Evolutionary conservation across 2,888 invertebrate species (phyloP), one percentile per base, ranked within the genome.

Genomic region (Drosophila mimica): DNA sequence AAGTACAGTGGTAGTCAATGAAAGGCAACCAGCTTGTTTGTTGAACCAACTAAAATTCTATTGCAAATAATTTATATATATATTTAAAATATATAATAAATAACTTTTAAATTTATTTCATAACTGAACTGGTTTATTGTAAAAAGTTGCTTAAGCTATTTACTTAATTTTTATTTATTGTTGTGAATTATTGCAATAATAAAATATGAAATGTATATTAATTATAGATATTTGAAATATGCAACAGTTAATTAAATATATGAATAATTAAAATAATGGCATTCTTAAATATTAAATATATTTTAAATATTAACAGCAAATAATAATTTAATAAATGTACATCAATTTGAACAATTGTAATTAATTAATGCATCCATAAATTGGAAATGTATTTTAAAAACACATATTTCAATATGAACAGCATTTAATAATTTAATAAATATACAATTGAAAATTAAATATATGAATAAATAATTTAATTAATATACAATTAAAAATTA

Each of bases 1-100:
- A 25, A 4, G 59, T 15, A 86, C 83, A 51, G 48, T 83, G 86
- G 71, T 59, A 54, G 33, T 61, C 51, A 74, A 63, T 66, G 48
- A 7, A 13, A 38, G 7, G 25, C 46, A 25, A 25, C 4, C 25
- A 8, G 46, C 15, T 46, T 25, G 15, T 4, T 25, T 25, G 46
- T 25, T 25, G 7, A 7, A 25, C 20, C 2, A 15, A 25, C 46
- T 15, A 15, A n/a, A 20, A 25, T 15, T 46, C 25, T 15, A 15
- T 0, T 15, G 25, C 25, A 46, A 46, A 8, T 25, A 25, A 2
- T 25, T 25, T 3, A 25, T 2, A 25, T 25, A 25, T 2, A 25
- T 25, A 25, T 25, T 25, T 25, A 25, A 25, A 20, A 25, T 8
- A 25, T 15, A 0, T 46, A 4, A 0, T 15, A 2, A 15, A 25